Conservation (phyloP, 2,888 invertebrate species). For the Xanthia icteritia region DNA sequence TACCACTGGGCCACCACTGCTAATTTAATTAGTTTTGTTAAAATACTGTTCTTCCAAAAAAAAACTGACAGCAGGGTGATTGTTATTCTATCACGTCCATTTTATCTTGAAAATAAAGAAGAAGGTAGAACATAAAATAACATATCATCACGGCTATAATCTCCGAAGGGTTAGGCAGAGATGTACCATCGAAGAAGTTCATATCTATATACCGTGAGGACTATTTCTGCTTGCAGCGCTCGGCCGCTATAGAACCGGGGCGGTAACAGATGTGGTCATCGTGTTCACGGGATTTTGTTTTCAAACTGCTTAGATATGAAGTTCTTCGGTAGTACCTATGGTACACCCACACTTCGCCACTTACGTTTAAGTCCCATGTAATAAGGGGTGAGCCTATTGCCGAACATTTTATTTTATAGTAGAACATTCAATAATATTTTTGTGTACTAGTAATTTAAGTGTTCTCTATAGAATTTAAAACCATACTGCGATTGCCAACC, state of each 20-base stretch:
- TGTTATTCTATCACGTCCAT: neutral
- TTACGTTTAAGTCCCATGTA: neutral
- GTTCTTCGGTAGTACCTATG: neutral
- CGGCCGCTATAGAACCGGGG: too few relatives aligned
- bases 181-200: too few relatives aligned
- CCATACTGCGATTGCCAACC: too few relatives aligned
- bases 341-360: neutral
- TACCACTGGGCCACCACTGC: too few relatives aligned
- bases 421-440: conserved; percentile 3
- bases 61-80: neutral
- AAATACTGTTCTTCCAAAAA: neutral
- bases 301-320: too few relatives aligned
- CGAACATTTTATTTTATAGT: neutral
- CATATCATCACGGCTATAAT: neutral
- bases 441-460: neutral
- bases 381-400: neutral
- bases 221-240: too few relatives aligned
- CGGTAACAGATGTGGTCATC: too few relatives aligned
- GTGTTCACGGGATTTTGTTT: too few relatives aligned
- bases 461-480: too few relatives aligned
- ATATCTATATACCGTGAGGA: too few relatives aligned
- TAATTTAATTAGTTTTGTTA: neutral
- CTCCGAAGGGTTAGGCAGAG: neutral
- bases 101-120: neutral
- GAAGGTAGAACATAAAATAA: too few relatives aligned